Evolutionary conservation across 37 sponge, comb jelly and placozoan species (phyloP), one percentile per base, ranked within the genome.

Genomic region (Crambe crambe): DNA sequence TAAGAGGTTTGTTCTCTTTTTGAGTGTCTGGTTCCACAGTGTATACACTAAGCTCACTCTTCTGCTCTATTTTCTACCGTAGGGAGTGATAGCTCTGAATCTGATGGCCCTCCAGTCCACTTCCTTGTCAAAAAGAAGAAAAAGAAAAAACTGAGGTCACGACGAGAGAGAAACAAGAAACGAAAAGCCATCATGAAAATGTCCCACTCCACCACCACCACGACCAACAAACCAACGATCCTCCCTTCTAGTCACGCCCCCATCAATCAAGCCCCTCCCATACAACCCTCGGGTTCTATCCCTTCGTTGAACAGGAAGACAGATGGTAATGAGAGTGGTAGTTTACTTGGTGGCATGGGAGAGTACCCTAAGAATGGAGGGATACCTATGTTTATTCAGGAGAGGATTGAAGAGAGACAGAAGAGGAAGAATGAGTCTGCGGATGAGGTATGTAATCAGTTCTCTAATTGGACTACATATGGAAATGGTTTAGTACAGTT

Each of bases 71-170:
- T n/a, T n/a, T n/a, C n/a, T n/a, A n/a, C n/a, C n/a, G n/a, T 66
- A 41, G 97, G 98, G 6, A 87, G 89, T 78, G 95, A 97, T 43
- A 97, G 98, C 61, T 94, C 95, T 31, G 91, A 86, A 43, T 94
- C 94, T 17, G 98, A 97, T 82, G 98, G 98, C 21, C 88, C 88
- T 32, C 97, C 97, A 5, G 74, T 90, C 72, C 86, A 87, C 64
- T 18, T 81, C 5, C 43, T 70, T 3, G 30, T 26, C 47, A 79
- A 43, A 29, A 12, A 62, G 38, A 31, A 10, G 1, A 57, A 68
- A 43, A 75, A 84, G 56, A 82, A 85, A 68, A 78, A 56, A 21
- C 68, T 72, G 2, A 91, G 85, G 51, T 81, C 83, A 27, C 74
- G 83, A 59, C 59, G 62, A 4, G 79, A 87, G 64, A 31, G 83